These are phyloP conservation scores for Leptopilina syphax DNA, from an alignment of 2,888 invertebrate genomes.

Conservation along the genomic window DNA sequence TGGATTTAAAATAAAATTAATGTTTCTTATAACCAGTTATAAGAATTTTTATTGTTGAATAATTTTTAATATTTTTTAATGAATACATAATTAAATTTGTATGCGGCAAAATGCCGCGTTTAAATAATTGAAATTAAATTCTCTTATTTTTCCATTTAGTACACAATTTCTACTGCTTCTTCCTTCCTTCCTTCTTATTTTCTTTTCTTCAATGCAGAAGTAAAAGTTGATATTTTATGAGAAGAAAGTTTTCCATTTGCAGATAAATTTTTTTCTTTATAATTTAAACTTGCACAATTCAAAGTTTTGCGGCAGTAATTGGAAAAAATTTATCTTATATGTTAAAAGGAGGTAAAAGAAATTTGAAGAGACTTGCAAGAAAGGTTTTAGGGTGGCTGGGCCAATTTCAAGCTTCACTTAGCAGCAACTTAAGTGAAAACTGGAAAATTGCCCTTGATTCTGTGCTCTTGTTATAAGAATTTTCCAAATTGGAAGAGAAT, in stretches of 20 bases:
- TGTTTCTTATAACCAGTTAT: no score
- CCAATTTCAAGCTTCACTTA: conserved; percentile 23
- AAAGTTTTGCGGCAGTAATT: not conserved
- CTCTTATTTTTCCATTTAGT: not conserved
- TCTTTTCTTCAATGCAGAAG: not conserved
- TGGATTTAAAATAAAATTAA: no score
- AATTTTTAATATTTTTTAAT: no score
- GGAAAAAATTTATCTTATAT: conserved; percentile 16
- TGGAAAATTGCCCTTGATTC: conserved; percentile 26
- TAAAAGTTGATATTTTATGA: not conserved
- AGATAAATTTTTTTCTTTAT: not conserved
- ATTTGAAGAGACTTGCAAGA: conserved; percentile 14
- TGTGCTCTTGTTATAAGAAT: conserved; percentile 4
- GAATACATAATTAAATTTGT: no score
- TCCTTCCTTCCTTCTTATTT: not conserved
- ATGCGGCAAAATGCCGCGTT: no score
- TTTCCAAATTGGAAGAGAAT: not conserved
- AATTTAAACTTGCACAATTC: conserved; percentile 5
- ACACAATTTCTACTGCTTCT: not conserved
- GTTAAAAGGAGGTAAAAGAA: not conserved
- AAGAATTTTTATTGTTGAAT: no score
- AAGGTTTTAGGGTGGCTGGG: conserved; percentile 16
- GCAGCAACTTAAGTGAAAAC: conserved; percentile 30
- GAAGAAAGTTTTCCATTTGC: not conserved
- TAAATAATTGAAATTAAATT: not conserved